Base-by-base conservation (phyloP, 2,797 vertebrate genomes). In the Helarctos malayanus region DNA sequence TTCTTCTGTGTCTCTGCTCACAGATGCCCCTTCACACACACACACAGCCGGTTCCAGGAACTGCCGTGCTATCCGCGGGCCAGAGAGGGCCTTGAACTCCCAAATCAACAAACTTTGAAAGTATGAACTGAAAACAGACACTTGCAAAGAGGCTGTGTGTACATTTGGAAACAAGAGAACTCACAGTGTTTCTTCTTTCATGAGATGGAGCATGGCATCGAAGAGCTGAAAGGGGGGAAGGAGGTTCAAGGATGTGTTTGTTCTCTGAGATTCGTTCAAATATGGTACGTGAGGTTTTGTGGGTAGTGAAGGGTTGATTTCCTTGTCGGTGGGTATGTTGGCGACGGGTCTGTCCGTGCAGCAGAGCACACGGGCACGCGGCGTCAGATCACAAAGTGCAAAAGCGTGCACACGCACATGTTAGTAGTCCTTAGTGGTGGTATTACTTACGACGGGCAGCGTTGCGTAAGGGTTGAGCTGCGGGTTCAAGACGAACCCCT, bases 261-360 rank as follows among this genome's bases (percentile, higher is more conserved):
- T 45, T 68, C 29, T 2, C 4, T 12, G 10, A 32, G 76, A 61
- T 2, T 19, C 14, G 7, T 11, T 25, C 29, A 9, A 63, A 3
- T 0, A 9, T 2, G n/a, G n/a, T n/a, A 32, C 0, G 0, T 18
- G 85, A 54, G 27, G 21, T 11, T 5, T 23, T 38, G 52, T 4
- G 41, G 54, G 10, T 32, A 21, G 11, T 11, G 11, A 19, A 59
- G 41, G 16, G 54, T 14, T 54, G 83, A 9, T 23, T 79, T 47
- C 29, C 21, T 68, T 0, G 4, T 47, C 29, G 1, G 29, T 10
- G 12, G 32, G 23, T 11, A 14, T 23, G 25, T 7, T 27, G 41
- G 41, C 25, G 1, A 32, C 29, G 45, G 13, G 4, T 47, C 41
- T 16, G 52, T n/a, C 13, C 1, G 5, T 14, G 2, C 3, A 0